These are phyloP conservation scores for Bubo scandiacus DNA, from an alignment of 2,113 vertebrate species.

Conservation along the genomic window DNA sequence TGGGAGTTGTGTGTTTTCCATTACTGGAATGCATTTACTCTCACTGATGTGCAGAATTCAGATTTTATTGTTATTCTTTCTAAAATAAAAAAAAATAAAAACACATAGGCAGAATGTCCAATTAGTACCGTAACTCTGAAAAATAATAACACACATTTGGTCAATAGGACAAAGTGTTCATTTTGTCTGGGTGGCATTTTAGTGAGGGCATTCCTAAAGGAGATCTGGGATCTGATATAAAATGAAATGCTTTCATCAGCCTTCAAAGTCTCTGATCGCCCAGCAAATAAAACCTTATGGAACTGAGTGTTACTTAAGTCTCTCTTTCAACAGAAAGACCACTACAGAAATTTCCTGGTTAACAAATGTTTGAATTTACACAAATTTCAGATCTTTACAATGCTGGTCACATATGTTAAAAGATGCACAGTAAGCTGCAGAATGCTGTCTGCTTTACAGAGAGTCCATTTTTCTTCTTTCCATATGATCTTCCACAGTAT, in stretches of 20 bases:
- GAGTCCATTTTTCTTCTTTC: neutral
- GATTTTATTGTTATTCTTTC: conserved; percentile 7
- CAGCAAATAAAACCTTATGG: neutral
- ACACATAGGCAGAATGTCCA: neutral
- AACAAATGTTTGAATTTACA: neutral
- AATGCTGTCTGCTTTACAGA: neutral
- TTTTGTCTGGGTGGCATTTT: neutral
- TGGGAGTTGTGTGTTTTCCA: neutral
- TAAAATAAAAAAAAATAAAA: neutral
- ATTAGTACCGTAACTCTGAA: neutral
- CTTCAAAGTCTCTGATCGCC: neutral
- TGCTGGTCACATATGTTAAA: neutral
- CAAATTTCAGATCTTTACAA: neutral
- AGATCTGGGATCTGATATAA: neutral
- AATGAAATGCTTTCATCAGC: neutral
- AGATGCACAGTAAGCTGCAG: neutral
- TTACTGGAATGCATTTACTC: neutral
- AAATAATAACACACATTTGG: neutral
- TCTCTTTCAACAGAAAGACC: neutral
- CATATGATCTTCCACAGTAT: neutral
- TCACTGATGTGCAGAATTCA: neutral
- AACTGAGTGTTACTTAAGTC: neutral
- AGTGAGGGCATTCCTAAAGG: neutral
- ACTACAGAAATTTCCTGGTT: neutral
- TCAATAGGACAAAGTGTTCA: neutral